Percentiles rank a stretch among this genome's conserved stretches.
phyloP scores from a whole-genome alignment of 2,888 invertebrate species.

The Mesopsocus fuscifrons region DNA sequence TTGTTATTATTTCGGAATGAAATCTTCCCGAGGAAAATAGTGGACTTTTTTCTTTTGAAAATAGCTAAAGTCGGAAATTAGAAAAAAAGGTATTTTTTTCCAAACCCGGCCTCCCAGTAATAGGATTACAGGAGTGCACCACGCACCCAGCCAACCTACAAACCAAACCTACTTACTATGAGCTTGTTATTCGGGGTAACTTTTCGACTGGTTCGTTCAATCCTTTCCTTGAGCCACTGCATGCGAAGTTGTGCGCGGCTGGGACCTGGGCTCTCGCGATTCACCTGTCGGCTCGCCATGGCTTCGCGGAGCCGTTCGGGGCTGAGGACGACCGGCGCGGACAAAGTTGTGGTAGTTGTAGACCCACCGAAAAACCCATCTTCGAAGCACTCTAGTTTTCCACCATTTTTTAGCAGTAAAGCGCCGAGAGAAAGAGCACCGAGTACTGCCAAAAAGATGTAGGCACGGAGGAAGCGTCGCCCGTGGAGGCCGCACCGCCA shows the following conservation, averaged over 20 bases:
- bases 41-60: too few relatives aligned
- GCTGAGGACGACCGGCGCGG: neutral
- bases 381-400: constrained; percentile 3
- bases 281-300: neutral
- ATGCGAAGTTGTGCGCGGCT: constrained; percentile 17
- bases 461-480: neutral
- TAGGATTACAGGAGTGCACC: too few relatives aligned
- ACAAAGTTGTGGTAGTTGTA: neutral
- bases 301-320: neutral
- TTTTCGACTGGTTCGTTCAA: constrained; percentile 19
- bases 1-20: constrained; percentile 9
- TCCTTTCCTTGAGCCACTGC: constrained; percentile 19
- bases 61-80: too few relatives aligned
- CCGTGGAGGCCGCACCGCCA: neutral
- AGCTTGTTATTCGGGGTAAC: constrained; percentile 14
- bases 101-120: too few relatives aligned
- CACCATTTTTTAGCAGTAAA: too few relatives aligned
- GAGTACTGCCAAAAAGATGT: neutral
- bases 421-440: neutral
- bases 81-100: too few relatives aligned
- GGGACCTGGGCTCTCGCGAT: constrained; percentile 2
- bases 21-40: too few relatives aligned
- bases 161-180: too few relatives aligned
- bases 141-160: too few relatives aligned
- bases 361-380: too few relatives aligned